phyloP scores from a whole-genome alignment of 2,113 vertebrate genomes.

The Neopipo cinnamomea region DNA sequence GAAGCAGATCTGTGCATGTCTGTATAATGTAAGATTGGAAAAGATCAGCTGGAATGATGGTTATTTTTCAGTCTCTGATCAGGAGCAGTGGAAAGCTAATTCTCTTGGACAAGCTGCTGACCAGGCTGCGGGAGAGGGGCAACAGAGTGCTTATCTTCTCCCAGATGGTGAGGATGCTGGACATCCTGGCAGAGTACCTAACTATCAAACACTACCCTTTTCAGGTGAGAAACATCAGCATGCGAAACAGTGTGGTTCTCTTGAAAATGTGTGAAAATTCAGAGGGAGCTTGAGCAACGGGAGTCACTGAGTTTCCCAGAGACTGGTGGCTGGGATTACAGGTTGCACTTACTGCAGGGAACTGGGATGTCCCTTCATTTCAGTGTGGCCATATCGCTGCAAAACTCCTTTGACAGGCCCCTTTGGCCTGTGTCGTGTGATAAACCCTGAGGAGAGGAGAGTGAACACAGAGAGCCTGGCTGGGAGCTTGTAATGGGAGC shows the following conservation, averaged over 20 bases:
- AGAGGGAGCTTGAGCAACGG: neutral
- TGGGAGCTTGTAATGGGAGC: constrained; percentile 66
- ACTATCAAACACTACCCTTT: constrained; percentile 93
- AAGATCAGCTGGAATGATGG: constrained; percentile 5
- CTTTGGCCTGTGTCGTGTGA: neutral
- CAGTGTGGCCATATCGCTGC: neutral
- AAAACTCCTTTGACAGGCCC: neutral
- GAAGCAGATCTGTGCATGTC: neutral
- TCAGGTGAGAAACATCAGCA: constrained; percentile 78
- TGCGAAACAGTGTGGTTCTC: neutral
- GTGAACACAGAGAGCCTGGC: constrained; percentile 21
- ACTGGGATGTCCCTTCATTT: neutral
- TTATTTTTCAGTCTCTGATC: constrained; percentile 81
- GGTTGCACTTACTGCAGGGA: neutral
- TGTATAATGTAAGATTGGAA: neutral
- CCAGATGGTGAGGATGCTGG: constrained; percentile 99
- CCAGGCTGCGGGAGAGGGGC: constrained; percentile 89
- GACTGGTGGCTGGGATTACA: neutral
- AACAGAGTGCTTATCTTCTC: constrained; percentile 98
- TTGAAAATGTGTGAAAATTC: neutral
- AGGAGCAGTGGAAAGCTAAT: constrained; percentile 96
- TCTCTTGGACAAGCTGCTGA: constrained; percentile 93
- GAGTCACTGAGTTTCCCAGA: neutral
- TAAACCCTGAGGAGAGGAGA: neutral
- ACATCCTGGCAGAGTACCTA: constrained; percentile 95